Evolutionary conservation across 2,797 vertebrate genomes (phyloP).

Genomic region (Babyrousa celebensis): DNA sequence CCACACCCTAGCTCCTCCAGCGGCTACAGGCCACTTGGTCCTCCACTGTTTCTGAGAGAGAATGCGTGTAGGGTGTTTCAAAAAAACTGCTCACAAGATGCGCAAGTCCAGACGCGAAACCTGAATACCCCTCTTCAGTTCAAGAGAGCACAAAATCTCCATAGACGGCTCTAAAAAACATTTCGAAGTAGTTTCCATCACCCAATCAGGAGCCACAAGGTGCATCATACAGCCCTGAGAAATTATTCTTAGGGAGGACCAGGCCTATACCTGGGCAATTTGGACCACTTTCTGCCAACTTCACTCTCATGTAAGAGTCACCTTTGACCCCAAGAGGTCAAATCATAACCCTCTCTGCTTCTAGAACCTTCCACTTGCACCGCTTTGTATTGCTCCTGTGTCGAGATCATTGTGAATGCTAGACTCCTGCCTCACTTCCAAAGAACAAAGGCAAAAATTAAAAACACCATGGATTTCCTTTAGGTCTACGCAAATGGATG

Average conservation of each 20-base stretch:
- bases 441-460: neutral
- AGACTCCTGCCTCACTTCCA: neutral
- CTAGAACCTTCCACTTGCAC: neutral
- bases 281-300: neutral
- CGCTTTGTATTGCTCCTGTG: neutral
- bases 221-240: neutral
- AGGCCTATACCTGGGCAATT: neutral
- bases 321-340: neutral
- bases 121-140: neutral
- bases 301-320: neutral
- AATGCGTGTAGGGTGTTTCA: neutral
- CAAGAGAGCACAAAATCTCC: neutral
- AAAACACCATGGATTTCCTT: neutral
- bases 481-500: neutral
- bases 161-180: neutral
- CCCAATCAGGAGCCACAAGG: neutral
- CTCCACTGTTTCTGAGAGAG: neutral
- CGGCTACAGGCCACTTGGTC: rapidly evolving
- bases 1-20: neutral
- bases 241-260: neutral
- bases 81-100: neutral
- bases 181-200: neutral
- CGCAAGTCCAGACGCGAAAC: neutral
- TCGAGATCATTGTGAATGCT: neutral
- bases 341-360: neutral